Conservation (phyloP, 1,140 invertebrate genomes). For the Hylaeus volcanicus region DNA sequence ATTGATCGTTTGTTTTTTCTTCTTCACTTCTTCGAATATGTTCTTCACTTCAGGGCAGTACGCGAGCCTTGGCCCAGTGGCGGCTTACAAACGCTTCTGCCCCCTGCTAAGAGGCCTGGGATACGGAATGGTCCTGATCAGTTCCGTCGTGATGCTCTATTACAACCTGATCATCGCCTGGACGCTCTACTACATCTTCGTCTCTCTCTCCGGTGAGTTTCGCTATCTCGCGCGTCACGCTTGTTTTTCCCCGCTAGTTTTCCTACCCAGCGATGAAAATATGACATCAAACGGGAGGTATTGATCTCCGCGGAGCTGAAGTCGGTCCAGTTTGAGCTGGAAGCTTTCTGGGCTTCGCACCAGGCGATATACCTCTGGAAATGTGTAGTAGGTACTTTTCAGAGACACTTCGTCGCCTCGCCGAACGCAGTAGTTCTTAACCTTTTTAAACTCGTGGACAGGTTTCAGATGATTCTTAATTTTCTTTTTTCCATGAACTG, state of each 20-base stretch:
- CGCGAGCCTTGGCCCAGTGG: slow-evolving; percentile 87
- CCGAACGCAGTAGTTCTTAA: no score
- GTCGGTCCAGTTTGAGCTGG: background rate
- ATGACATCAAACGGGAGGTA: background rate
- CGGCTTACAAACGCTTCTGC: slow-evolving; percentile 86
- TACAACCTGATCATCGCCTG: slow-evolving; percentile 94
- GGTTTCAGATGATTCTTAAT: no score
- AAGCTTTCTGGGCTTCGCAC: background rate
- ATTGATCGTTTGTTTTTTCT: slow-evolving; percentile 18
- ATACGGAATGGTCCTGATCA: slow-evolving; percentile 92
- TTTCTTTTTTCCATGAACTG: no score
- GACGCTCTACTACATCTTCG: slow-evolving; percentile 91
- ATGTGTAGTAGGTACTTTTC: no score
- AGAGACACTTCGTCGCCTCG: no score
- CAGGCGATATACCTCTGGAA: no score
- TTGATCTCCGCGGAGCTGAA: background rate
- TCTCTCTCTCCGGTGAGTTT: slow-evolving; percentile 84
- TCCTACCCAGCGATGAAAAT: background rate
- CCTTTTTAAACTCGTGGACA: no score
- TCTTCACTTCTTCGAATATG: background rate
- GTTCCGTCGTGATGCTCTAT: slow-evolving; percentile 90
- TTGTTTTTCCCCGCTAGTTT: background rate
- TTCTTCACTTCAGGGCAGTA: slow-evolving; percentile 82
- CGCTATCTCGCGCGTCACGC: background rate
- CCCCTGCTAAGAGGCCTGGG: slow-evolving; percentile 87